phyloP scores from a whole-genome alignment of 2,888 invertebrate species.

The Vannuccia rotundouncinata region DNA sequence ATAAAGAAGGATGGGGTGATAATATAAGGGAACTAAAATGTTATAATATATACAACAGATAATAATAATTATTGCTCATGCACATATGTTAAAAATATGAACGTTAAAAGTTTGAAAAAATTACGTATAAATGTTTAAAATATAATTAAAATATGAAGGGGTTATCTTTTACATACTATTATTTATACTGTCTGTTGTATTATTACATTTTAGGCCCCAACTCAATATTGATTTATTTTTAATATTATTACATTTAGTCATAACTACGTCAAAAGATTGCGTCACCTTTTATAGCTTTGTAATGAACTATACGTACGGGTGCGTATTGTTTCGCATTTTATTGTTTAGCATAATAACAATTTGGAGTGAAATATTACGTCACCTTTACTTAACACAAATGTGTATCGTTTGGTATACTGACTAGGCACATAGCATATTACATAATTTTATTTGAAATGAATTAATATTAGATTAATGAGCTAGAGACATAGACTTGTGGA shows the following conservation, averaged over 20 bases:
- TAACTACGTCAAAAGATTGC: neutral
- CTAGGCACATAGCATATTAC: neutral
- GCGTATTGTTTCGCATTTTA: conserved; percentile 18
- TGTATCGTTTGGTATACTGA: neutral
- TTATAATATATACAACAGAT: too few relatives aligned
- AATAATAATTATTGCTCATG: neutral
- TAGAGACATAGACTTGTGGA: too few relatives aligned
- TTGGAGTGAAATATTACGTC: conserved; percentile 11
- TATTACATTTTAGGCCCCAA: neutral
- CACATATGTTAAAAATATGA: neutral
- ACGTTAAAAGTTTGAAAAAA: neutral
- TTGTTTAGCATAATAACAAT: conserved; percentile 6
- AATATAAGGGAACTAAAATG: too few relatives aligned
- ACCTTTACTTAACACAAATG: neutral
- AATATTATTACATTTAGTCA: neutral
- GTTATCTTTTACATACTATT: neutral
- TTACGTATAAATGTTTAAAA: neutral
- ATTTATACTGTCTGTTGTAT: neutral
- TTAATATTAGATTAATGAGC: neutral
- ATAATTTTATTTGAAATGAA: conserved; percentile 8
- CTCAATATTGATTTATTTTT: neutral
- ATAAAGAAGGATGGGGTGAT: too few relatives aligned
- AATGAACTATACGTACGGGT: neutral
- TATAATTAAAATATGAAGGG: neutral
- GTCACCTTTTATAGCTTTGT: neutral